phyloP scores from a whole-genome alignment of 1,140 invertebrate species.

The Bactericera cockerelli region DNA sequence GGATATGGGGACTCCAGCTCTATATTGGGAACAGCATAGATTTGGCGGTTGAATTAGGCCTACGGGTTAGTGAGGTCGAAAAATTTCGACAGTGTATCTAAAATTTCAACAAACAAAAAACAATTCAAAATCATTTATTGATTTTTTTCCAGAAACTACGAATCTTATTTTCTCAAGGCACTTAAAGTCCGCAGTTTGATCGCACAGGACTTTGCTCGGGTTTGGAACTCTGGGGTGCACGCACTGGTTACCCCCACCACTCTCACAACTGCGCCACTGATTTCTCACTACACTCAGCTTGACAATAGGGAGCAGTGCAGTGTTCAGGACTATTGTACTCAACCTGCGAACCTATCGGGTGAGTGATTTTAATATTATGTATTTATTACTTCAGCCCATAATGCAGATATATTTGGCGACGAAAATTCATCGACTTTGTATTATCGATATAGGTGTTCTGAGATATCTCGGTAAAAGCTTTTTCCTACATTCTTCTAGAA shows the following conservation, averaged over 20 bases:
- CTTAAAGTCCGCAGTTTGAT: conserved; percentile 79
- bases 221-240: conserved; percentile 54
- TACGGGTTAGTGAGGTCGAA: no score
- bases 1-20: no score
- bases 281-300: conserved; percentile 57
- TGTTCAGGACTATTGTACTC: conserved; percentile 86
- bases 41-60: no score
- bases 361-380: conserved; percentile 18
- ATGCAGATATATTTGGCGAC: neutral
- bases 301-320: conserved; percentile 77
- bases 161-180: conserved; percentile 83
- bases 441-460: no score
- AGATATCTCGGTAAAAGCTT: no score
- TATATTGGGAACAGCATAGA: no score
- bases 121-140: no score
- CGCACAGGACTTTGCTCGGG: conserved; percentile 65
- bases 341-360: conserved; percentile 90
- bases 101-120: no score
- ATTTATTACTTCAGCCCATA: neutral
- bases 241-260: conserved; percentile 85
- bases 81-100: no score
- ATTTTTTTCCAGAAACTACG: conserved; percentile 66
- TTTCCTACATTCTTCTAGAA: no score
- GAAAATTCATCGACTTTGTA: no score
- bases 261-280: conserved; percentile 60